Evolutionary conservation across 2,888 invertebrate genomes (phyloP), one percentile per base, ranked within the genome.

Genomic region (Cyclophora albipunctata): DNA sequence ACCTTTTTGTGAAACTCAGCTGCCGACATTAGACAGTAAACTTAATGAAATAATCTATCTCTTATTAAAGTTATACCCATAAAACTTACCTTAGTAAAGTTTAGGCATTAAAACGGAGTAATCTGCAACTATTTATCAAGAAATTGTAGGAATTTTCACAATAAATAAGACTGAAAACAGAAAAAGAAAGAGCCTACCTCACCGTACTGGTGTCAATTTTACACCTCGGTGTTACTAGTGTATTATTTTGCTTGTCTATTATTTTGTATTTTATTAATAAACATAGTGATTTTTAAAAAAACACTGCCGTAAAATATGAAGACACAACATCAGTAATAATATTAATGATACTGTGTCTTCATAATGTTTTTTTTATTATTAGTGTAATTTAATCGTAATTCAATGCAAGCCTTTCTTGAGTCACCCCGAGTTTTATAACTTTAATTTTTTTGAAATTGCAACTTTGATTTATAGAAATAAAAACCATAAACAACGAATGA

Each of bases 131-230:
- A 79, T 80, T 67, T 69, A 75, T 69, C 73, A 74, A 73, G 71
- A 83, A 84, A 78, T 68, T 78, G 68, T 71, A 75, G 71, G 75
- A 80, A 77, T 83, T 84, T 81, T 81, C 74, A 81, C 81, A 74
- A 81, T 82, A 84, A 83, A 81, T 84, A 78, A 63, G 78, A 66
- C 78, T 84, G 84, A 88, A 88, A 89, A 87, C 87, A 88, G 87
- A 87, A 87, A 84, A 88, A 84, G 81, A 84, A 88, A 84, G 81
- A 82, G 84, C 81, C 87, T 85, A 84, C 85, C 88, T 87, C 87
- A 86, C 87, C 81, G 81, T 83, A 80, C 83, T 75, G 70, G 81
- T 85, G 87, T 87, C 87, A 87, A 78, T 76, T 84, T 76, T 71
- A 66, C 37, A 37, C 37, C 67, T 58, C 58, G 66, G 66, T 80